These are phyloP conservation scores for Chrysopa pallens DNA, from an alignment of 1,140 invertebrate genomes.

Conservation along the genomic window DNA sequence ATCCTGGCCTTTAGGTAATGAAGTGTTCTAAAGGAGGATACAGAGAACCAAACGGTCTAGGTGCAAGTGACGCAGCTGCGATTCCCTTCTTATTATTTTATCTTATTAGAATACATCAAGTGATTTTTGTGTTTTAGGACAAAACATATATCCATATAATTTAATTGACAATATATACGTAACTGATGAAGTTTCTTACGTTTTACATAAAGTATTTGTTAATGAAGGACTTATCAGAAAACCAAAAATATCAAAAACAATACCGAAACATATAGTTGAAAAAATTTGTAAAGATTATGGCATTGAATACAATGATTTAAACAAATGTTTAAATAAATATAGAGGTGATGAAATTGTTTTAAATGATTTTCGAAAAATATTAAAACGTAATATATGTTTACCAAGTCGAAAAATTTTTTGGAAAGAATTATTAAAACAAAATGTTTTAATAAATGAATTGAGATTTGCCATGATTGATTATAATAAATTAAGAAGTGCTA, in stretches of 20 bases:
- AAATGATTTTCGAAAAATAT: not conserved
- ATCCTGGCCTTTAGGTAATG: too few relatives aligned
- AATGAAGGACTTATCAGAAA: not conserved
- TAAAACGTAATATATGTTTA: not conserved
- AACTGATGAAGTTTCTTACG: not conserved
- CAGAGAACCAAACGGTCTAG: too few relatives aligned
- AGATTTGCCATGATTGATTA: not conserved
- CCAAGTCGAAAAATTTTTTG: not conserved
- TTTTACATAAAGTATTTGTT: not conserved
- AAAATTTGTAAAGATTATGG: not conserved
- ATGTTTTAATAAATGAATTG: not conserved
- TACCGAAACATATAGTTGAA: not conserved
- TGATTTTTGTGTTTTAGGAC: not conserved
- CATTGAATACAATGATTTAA: not conserved
- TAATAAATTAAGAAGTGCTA: not conserved
- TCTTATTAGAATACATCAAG: too few relatives aligned
- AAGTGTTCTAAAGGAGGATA: too few relatives aligned
- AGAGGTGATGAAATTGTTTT: not conserved
- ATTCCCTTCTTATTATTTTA: too few relatives aligned
- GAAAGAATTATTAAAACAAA: not conserved
- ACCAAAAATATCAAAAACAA: not conserved
- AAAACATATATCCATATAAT: not conserved
- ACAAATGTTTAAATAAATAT: not conserved
- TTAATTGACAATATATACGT: not conserved
- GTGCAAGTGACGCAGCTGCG: too few relatives aligned